Conservation (phyloP, 2,888 invertebrate species). For the Bedellia somnulentella region DNA sequence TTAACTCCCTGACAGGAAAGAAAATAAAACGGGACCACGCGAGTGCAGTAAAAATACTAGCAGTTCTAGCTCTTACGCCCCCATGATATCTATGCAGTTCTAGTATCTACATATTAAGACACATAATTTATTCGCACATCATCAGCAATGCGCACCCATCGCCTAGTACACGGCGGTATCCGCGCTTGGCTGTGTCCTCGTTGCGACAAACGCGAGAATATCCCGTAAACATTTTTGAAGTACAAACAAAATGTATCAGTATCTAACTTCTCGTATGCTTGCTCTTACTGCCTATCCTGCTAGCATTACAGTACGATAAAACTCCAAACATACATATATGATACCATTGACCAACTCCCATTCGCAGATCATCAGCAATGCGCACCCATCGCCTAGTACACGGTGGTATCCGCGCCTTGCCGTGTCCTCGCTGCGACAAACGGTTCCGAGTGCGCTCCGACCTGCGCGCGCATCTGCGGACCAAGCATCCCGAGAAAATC, state of each 20-base stretch:
- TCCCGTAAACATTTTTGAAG: no score
- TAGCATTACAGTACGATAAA: background rate
- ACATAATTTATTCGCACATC: slow-evolving; percentile 22
- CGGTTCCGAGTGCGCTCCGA: slow-evolving; percentile 35
- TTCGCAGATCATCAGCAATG: slow-evolving; percentile 29
- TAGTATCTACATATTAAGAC: no score
- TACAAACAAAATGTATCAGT: no score
- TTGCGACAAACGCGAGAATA: slow-evolving; percentile 34
- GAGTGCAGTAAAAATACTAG: no score
- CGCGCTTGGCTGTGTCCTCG: slow-evolving; percentile 34
- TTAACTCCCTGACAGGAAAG: no score
- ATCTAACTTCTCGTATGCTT: no score
- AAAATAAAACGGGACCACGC: no score
- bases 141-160: slow-evolving; percentile 35
- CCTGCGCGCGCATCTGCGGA: slow-evolving; percentile 26
- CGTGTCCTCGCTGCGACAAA: slow-evolving; percentile 32
- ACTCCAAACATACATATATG: background rate
- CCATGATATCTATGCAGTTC: no score
- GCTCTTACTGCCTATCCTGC: no score
- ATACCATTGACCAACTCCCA: background rate
- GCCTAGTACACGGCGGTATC: slow-evolving; percentile 26
- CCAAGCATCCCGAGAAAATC: slow-evolving; percentile 28
- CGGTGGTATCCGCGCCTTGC: slow-evolving; percentile 28
- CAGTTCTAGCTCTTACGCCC: no score
- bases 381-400: slow-evolving; percentile 34